Evolutionary conservation across 1,140 invertebrate species (phyloP).

Genomic region (Wasmannia auropunctata): DNA sequence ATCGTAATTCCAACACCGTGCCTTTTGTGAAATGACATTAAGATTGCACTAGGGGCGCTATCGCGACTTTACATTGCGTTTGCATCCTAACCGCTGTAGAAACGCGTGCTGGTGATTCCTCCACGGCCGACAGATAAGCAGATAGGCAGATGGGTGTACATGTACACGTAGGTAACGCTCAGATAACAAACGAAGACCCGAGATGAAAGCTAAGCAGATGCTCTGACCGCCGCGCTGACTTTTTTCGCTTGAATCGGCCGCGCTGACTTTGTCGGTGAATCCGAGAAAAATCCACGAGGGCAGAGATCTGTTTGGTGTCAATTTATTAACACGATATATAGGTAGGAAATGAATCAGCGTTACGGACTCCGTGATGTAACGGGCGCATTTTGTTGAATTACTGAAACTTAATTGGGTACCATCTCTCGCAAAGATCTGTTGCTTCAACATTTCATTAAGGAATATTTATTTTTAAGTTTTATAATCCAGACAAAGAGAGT

Average conservation of each 20-base stretch:
- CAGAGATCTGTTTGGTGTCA: neutral
- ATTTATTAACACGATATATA: neutral
- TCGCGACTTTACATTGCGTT: conserved; percentile 74
- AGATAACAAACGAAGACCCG: conserved; percentile 60
- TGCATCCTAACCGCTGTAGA: conserved; percentile 71
- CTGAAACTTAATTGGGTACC: neutral
- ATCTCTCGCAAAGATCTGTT: neutral
- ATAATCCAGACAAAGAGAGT: neutral
- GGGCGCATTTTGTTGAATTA: neutral
- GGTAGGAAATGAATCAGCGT: neutral
- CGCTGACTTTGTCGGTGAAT: conserved; percentile 44
- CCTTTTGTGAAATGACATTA: conserved; percentile 27
- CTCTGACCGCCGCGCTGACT: conserved; percentile 34
- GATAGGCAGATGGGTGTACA: conserved; percentile 72
- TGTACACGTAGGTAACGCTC: conserved; percentile 72
- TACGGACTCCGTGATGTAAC: neutral
- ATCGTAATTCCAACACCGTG: neutral
- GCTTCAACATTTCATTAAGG: neutral
- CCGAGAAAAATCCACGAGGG: neutral
- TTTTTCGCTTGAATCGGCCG: conserved; percentile 50
- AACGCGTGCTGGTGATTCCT: conserved; percentile 71
- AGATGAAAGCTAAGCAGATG: conserved; percentile 63
- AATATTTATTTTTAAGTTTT: neutral
- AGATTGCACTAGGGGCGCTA: conserved; percentile 65
- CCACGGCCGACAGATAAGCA: conserved; percentile 72